A percentile compares a stretch with the other conserved stretches of the same genome.
Conservation (phyloP, 1,140 invertebrate genomes). For the Chelonus insularis region DNA sequence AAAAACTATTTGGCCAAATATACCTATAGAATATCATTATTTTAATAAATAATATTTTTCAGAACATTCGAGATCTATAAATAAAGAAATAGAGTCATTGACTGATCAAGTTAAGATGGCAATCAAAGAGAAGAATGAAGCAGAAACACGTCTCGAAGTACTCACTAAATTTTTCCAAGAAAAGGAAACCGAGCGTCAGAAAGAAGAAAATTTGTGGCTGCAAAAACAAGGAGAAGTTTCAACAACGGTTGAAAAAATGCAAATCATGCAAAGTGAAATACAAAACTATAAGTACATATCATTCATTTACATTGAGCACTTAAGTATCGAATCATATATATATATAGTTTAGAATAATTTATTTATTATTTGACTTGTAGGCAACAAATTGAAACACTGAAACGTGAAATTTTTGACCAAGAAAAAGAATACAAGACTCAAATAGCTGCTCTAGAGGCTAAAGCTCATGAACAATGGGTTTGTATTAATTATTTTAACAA, state of each 20-base stretch:
- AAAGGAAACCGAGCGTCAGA: constrained; percentile 81
- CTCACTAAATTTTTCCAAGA: constrained; percentile 87
- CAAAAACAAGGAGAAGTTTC: constrained; percentile 82
- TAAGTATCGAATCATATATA: constrained; percentile 17
- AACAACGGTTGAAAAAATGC: constrained; percentile 76
- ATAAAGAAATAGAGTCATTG: constrained; percentile 61
- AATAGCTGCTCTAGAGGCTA: constrained; percentile 73
- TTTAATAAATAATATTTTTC: constrained; percentile 21
- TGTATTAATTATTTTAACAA: constrained; percentile 13
- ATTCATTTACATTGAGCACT: no score
- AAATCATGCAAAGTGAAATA: constrained; percentile 76
- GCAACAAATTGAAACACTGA: constrained; percentile 72
- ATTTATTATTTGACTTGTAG: constrained; percentile 51
- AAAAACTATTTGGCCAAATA: constrained; percentile 1
- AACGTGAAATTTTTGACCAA: constrained; percentile 78
- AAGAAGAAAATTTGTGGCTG: constrained; percentile 81
- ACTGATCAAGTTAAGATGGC: constrained; percentile 70
- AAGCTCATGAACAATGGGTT: constrained; percentile 78
- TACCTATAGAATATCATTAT: no score
- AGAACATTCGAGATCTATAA: constrained; percentile 57
- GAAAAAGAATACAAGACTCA: constrained; percentile 76
- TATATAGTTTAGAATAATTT: constrained; percentile 19
- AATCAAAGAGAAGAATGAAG: constrained; percentile 78
- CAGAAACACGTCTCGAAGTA: constrained; percentile 80
- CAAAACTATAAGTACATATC: constrained; percentile 72